phyloP scores from a whole-genome alignment of 2,888 invertebrate species.

The Drosophila anomalata region DNA sequence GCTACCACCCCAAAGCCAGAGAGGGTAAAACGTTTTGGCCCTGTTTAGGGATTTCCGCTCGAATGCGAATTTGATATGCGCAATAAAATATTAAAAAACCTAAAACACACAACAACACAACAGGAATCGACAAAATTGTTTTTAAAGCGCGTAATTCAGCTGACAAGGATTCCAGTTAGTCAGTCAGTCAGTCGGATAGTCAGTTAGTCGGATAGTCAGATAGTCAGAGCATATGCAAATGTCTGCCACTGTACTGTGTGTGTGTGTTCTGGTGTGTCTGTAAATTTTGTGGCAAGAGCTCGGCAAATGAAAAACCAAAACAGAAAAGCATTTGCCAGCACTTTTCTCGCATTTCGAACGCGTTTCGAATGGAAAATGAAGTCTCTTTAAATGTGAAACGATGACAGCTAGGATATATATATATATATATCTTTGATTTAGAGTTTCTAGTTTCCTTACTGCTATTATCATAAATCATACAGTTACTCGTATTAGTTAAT shows the following conservation, averaged over 20 bases:
- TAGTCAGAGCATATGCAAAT: slow-evolving; percentile 35
- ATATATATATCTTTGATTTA: not conserved
- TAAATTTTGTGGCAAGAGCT: slow-evolving; percentile 29
- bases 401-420: slow-evolving; percentile 20
- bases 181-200: slow-evolving; percentile 16
- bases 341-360: slow-evolving; percentile 58
- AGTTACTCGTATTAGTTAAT: not conserved
- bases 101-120: slow-evolving; percentile 35
- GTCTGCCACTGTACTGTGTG: not conserved
- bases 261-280: slow-evolving; percentile 2
- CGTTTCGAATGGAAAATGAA: slow-evolving; percentile 69
- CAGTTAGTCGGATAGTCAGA: slow-evolving; percentile 20
- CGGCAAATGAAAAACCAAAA: slow-evolving; percentile 47
- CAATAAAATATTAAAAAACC: slow-evolving; percentile 73
- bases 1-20: not conserved
- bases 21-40: slow-evolving; percentile 55
- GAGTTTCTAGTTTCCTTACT: not conserved
- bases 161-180: slow-evolving; percentile 30
- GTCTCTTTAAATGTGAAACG: slow-evolving; percentile 66
- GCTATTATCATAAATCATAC: not conserved
- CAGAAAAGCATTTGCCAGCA: slow-evolving; percentile 44
- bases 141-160: slow-evolving; percentile 74
- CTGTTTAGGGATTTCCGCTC: slow-evolving; percentile 76
- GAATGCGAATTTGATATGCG: slow-evolving; percentile 77
- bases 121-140: slow-evolving; percentile 70